A percentile compares a stretch with the other conserved stretches of the same genome.
These are phyloP conservation scores for Macrosoma leucophasiata DNA, from an alignment of 2,888 invertebrate genomes.

Conservation along the genomic window DNA sequence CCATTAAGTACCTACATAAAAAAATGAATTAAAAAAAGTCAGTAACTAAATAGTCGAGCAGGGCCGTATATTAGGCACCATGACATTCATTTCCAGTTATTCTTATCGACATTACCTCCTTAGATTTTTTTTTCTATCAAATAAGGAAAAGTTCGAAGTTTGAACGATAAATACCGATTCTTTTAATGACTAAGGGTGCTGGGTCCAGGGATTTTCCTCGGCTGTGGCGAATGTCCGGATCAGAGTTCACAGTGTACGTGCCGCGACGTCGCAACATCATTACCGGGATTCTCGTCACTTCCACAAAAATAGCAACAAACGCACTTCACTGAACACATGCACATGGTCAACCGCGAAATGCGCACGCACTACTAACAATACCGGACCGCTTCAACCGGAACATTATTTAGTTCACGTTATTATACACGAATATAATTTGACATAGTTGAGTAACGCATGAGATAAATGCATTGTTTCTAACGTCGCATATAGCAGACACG, in stretches of 20 bases:
- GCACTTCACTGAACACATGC: conserved; percentile 28
- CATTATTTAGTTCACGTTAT: conserved; percentile 6
- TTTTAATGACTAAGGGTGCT: conserved; percentile 39
- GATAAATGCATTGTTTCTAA: conserved; percentile 39
- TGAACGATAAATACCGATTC: conserved; percentile 45
- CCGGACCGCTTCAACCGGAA: too few species aligned
- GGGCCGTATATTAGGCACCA: too few species aligned
- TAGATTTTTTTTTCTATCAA: not conserved
- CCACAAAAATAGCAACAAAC: conserved; percentile 18
- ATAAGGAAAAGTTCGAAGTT: conserved; percentile 2
- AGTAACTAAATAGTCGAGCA: too few species aligned
- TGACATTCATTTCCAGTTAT: too few species aligned
- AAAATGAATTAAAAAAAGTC: too few species aligned
- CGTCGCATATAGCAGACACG: conserved; percentile 43
- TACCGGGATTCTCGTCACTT: conserved; percentile 28
- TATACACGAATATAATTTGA: conserved; percentile 23
- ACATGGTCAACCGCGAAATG: conserved; percentile 22
- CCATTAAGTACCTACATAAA: too few species aligned
- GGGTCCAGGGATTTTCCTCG: conserved; percentile 39
- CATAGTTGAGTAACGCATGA: conserved; percentile 29
- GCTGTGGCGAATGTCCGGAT: conserved; percentile 39
- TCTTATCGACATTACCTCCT: too few species aligned
- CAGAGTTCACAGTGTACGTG: conserved; percentile 63
- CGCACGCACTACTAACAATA: conserved; percentile 6
- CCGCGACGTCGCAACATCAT: conserved; percentile 63